Evolutionary conservation across 1,140 invertebrate species (phyloP).

Genomic region (Vollenhovia emeryi): DNA sequence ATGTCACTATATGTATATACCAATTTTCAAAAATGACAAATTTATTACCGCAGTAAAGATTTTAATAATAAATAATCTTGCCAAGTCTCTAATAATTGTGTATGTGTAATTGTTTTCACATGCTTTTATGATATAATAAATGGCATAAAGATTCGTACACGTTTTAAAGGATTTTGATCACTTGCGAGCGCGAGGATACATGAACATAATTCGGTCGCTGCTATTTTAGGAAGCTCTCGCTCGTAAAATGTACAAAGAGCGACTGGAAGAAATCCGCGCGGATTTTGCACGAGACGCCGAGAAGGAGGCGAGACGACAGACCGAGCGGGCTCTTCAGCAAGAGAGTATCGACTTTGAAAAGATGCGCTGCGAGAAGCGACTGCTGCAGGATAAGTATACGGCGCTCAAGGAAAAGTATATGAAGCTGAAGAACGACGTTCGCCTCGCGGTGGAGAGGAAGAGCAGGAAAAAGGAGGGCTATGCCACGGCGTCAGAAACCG

Average conservation of each 20-base stretch:
- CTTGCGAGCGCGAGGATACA: not conserved
- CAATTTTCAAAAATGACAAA: not conserved
- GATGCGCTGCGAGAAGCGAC: conserved; percentile 89
- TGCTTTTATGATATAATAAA: too few relatives aligned
- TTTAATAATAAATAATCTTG: not conserved
- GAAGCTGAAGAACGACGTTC: conserved; percentile 91
- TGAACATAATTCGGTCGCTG: not conserved
- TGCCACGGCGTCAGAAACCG: conserved; percentile 90
- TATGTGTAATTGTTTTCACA: not conserved
- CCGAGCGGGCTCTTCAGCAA: conserved; percentile 79
- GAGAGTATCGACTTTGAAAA: conserved; percentile 88
- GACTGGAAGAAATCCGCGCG: conserved; percentile 87
- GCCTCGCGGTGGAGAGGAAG: conserved; percentile 87
- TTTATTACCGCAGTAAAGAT: not conserved
- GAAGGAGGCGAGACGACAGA: conserved; percentile 82
- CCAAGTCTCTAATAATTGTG: too few relatives aligned
- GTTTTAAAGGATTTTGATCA: not conserved
- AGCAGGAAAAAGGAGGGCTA: conserved; percentile 87
- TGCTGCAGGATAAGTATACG: conserved; percentile 92
- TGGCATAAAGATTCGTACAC: not conserved
- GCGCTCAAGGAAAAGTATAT: conserved; percentile 93
- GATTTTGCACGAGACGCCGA: conserved; percentile 88
- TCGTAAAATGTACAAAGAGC: conserved; percentile 88
- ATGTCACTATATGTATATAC: too few relatives aligned
- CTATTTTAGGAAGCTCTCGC: conserved; percentile 86